Percentiles rank a stretch among this genome's conserved stretches.
Evolutionary conservation across 2,797 vertebrate species (phyloP).

Genomic region (Buceros bicornis): DNA sequence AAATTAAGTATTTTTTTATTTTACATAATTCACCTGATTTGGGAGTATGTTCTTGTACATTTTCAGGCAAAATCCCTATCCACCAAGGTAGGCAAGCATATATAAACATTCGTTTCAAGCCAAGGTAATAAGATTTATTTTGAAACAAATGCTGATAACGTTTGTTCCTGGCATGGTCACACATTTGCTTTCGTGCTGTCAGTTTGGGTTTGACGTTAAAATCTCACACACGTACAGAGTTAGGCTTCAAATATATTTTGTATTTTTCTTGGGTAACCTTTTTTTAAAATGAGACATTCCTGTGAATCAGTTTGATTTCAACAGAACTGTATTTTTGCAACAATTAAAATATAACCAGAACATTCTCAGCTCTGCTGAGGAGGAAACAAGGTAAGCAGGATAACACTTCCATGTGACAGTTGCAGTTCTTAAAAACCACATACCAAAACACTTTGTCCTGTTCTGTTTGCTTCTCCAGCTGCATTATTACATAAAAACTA

Average conservation of each 20-base stretch:
- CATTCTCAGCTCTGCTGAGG: constrained; percentile 7
- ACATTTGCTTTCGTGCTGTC: constrained; percentile 63
- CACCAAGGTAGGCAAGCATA: not conserved
- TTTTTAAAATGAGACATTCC: not conserved
- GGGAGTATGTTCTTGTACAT: not conserved
- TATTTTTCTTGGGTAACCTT: constrained; percentile 6
- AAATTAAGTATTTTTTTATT: not conserved
- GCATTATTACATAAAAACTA: not conserved
- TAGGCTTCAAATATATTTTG: constrained; percentile 33
- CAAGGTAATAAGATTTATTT: constrained; percentile 27
- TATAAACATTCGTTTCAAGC: constrained; percentile 1
- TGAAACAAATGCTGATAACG: not conserved
- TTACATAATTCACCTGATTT: not conserved
- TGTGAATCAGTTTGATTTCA: constrained; percentile 52
- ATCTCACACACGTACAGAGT: constrained; percentile 34
- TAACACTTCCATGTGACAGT: constrained; percentile 22
- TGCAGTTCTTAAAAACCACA: constrained; percentile 14
- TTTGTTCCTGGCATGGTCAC: constrained; percentile 53
- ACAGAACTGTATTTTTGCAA: constrained; percentile 40
- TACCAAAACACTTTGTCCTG: not conserved
- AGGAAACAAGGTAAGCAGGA: constrained; percentile 42
- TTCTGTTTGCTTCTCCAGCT: constrained; percentile 5
- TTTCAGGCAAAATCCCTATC: not conserved
- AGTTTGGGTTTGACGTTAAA: constrained; percentile 51
- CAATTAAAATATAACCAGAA: constrained; percentile 49